These are phyloP conservation scores for Sylvilagus floridanus DNA, from an alignment of 2,797 vertebrate genomes.

Conservation along the genomic window DNA sequence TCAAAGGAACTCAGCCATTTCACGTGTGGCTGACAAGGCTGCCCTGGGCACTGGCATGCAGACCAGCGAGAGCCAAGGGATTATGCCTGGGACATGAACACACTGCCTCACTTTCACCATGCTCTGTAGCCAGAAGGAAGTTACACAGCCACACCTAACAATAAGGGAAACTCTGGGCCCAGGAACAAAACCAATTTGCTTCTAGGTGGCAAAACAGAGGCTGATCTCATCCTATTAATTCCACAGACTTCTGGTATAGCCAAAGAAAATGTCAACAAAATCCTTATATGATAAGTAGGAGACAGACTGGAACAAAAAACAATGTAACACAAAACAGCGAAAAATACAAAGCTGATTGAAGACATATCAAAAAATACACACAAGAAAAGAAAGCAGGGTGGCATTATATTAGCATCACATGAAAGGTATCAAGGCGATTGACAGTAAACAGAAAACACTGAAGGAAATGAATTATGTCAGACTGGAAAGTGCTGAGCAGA, in stretches of 20 bases:
- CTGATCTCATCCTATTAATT: neutral
- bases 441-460: slow-evolving; percentile 24
- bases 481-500: neutral
- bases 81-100: neutral
- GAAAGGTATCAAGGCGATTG: neutral
- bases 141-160: neutral
- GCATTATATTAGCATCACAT: neutral
- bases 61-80: neutral
- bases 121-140: neutral
- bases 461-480: slow-evolving; percentile 5
- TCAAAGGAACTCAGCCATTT: neutral
- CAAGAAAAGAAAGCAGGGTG: neutral
- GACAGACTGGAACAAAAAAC: neutral
- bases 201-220: neutral
- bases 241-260: neutral
- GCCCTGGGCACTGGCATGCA: neutral
- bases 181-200: slow-evolving; percentile 1
- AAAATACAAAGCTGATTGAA: neutral
- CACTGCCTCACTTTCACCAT: neutral
- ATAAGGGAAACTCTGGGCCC: neutral
- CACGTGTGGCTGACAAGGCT: neutral
- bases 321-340: neutral
- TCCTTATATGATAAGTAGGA: neutral
- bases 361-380: neutral
- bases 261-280: slow-evolving; percentile 26